Evolutionary conservation across 1,140 invertebrate species (phyloP).

Genomic region (Stegodyphus mimosarum): DNA sequence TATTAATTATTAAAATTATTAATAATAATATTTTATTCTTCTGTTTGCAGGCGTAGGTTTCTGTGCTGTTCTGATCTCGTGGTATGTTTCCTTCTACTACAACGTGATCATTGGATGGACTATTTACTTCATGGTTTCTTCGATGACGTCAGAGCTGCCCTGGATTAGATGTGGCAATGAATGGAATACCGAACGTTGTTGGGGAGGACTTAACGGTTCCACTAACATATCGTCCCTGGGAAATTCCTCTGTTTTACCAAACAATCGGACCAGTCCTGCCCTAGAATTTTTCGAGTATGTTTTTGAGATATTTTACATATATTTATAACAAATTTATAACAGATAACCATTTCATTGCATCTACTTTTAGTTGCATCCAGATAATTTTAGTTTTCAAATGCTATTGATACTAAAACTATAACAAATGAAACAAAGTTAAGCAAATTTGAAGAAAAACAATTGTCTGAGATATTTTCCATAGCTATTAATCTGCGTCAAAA

Average conservation of each 20-base stretch:
- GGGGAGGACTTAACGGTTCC: conserved; percentile 52
- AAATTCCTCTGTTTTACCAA: conserved; percentile 48
- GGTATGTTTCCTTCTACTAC: conserved; percentile 72
- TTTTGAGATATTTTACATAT: too few species aligned
- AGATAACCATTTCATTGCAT: too few species aligned
- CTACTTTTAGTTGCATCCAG: too few species aligned
- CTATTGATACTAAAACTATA: too few species aligned
- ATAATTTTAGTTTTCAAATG: too few species aligned
- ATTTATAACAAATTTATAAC: too few species aligned
- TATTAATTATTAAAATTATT: too few species aligned
- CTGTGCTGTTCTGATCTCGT: conserved; percentile 73
- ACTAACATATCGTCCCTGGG: conserved; percentile 38
- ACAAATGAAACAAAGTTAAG: too few species aligned
- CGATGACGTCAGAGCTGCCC: conserved; percentile 69
- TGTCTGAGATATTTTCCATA: too few species aligned
- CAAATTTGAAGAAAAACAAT: too few species aligned
- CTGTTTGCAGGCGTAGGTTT: conserved; percentile 71
- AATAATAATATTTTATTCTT: background rate
- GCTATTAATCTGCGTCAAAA: too few species aligned
- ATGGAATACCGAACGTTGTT: conserved; percentile 70
- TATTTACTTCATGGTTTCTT: conserved; percentile 70
- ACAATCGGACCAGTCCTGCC: conserved; percentile 65
- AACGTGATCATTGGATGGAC: conserved; percentile 73
- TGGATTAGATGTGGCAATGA: conserved; percentile 71
- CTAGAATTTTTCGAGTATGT: conserved; percentile 69